These are phyloP conservation scores for Gambusia affinis DNA, from an alignment of 2,113 vertebrate species.

Conservation along the genomic window DNA sequence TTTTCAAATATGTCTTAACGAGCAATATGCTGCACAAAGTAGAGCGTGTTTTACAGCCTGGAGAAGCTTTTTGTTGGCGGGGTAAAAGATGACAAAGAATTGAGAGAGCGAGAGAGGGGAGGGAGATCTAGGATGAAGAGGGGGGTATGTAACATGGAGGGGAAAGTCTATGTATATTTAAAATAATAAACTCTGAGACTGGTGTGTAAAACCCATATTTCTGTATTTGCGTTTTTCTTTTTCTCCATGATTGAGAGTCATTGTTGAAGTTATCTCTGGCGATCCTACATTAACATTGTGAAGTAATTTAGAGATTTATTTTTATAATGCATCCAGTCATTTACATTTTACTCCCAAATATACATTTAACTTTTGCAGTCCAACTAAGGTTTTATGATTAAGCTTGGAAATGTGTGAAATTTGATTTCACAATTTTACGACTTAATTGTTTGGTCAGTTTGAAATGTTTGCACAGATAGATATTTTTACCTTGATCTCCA, in stretches of 20 bases:
- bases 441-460: no score
- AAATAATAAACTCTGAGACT: constrained; percentile 80
- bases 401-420: no score
- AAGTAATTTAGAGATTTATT: background rate
- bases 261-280: background rate
- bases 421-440: no score
- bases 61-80: constrained; percentile 62
- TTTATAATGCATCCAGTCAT: background rate
- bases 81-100: constrained; percentile 26
- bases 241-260: constrained; percentile 1
- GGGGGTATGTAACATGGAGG: constrained; percentile 76
- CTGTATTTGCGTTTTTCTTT: constrained; percentile 18
- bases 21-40: constrained; percentile 82
- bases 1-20: constrained; percentile 81
- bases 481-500: no score
- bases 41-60: constrained; percentile 72
- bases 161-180: constrained; percentile 81
- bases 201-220: constrained; percentile 53
- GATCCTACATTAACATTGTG: background rate
- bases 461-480: no score
- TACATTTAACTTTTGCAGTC: no score
- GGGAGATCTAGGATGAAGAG: constrained; percentile 8
- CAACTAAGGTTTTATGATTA: no score
- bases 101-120: constrained; percentile 32
- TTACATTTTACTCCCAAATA: no score